Evolutionary conservation across 30 jellyfish, hydroid and myxozoan species (phyloP).

Genomic region (Pseudorhiza aurosa): DNA sequence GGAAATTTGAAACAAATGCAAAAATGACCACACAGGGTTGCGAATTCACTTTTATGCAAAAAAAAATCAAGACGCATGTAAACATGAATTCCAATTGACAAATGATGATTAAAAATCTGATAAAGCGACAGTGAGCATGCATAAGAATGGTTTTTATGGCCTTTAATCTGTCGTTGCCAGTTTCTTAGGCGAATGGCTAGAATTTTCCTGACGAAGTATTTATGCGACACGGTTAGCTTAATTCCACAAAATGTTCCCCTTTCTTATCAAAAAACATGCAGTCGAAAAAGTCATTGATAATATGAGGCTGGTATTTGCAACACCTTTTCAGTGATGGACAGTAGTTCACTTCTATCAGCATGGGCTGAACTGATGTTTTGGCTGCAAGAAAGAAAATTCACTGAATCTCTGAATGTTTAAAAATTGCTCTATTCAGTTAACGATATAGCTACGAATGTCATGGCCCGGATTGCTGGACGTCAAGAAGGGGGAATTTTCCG

Average conservation of each 20-base stretch:
- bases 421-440: too few species aligned
- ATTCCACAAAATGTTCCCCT: conserved; percentile 33
- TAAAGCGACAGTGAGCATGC: background rate
- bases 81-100: too few species aligned
- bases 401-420: background rate
- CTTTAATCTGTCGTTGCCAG: background rate
- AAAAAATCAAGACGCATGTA: too few species aligned
- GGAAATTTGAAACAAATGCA: too few species aligned
- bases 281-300: conserved; percentile 53
- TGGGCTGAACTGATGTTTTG: conserved; percentile 70
- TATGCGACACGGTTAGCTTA: too few species aligned
- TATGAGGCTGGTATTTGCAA: conserved; percentile 45
- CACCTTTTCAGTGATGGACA: conserved; percentile 48
- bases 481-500: too few species aligned
- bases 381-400: conserved; percentile 34
- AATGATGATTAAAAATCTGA: too few species aligned
- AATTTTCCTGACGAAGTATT: too few species aligned
- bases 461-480: too few species aligned
- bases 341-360: conserved; percentile 75
- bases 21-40: too few species aligned
- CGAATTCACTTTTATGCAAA: too few species aligned
- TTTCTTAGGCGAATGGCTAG: background rate
- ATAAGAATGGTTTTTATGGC: background rate
- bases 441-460: too few species aligned
- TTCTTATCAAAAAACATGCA: conserved; percentile 28